phyloP scores from a whole-genome alignment of 2,888 invertebrate genomes.

The Oithona nana region DNA sequence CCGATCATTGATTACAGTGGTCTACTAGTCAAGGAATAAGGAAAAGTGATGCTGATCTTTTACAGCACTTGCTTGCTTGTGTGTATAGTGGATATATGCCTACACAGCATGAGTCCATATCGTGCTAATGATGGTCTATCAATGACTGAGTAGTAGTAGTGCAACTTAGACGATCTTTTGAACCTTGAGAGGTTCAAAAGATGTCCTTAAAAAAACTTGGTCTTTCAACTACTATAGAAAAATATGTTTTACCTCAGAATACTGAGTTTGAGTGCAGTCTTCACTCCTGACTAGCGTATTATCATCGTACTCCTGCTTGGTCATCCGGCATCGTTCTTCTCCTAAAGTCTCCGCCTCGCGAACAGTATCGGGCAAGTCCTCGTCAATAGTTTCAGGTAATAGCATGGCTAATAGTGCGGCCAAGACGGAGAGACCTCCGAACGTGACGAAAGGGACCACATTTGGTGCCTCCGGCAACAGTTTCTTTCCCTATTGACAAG shows the following conservation, averaged over 20 bases:
- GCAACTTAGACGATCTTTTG: too few relatives aligned
- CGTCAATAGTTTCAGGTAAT: conserved; percentile 48
- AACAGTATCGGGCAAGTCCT: conserved; percentile 43
- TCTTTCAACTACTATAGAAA: too few relatives aligned
- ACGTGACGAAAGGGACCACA: conserved; percentile 42
- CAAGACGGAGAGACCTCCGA: conserved; percentile 39
- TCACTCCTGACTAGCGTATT: neutral
- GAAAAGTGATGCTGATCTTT: too few relatives aligned
- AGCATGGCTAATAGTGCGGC: conserved; percentile 42
- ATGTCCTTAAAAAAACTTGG: neutral
- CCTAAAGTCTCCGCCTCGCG: conserved; percentile 42
- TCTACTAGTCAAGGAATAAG: too few relatives aligned
- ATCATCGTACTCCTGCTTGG: neutral
- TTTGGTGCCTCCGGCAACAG: conserved; percentile 18
- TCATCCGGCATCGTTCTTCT: neutral
- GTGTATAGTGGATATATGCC: too few relatives aligned
- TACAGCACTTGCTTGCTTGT: too few relatives aligned
- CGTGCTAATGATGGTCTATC: too few relatives aligned
- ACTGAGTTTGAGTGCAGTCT: neutral
- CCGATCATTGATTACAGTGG: too few relatives aligned
- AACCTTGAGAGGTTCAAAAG: too few relatives aligned
- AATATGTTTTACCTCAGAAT: neutral
- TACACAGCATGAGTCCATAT: too few relatives aligned
- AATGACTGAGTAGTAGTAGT: too few relatives aligned
- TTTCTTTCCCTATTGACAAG: conserved; percentile 16